Evolutionary conservation across 2,113 vertebrate species (phyloP), one percentile per base, ranked within the genome.

Genomic region (Riparia riparia): DNA sequence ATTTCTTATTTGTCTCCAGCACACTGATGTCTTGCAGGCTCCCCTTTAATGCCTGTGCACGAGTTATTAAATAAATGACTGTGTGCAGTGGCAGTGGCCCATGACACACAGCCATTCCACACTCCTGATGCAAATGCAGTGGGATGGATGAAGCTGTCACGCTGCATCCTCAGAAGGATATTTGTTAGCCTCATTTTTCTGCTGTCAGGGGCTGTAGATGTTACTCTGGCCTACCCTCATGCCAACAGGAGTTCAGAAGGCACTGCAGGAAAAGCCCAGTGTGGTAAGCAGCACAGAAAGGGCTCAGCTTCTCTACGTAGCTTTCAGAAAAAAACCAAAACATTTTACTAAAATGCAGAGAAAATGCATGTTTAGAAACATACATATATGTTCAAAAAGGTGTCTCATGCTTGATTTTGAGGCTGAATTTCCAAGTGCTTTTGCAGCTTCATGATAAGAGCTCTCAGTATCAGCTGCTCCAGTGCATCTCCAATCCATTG

Each of bases 171-270:
- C 94, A 28, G 92, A 95, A 98, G 97, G 95, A 72, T 45, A 78
- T 97, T 97, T 57, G 97, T 98, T 98, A 98, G 98, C 98, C 98
- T 98, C 97, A 95, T 98, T 98, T 98, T 97, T 96, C 83, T 87
- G 97, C 98, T 98, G 98, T 99, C 98, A 98, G 29, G 90, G 97
- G 82, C 93, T 97, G 97, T 98, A 97, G 94, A 85, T 32, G 88
- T 97, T 97, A 97, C 82, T 97, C 96, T 22, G 63, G 86, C 95
- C 72, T 86, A 83, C 74, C 31, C 79, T 70, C 87, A 86, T 32
- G 88, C 60, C 84, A 85, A 77, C 77, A 73, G 83, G 64, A 92
- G 79, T 77, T 95, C 6, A 4, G 63, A 95, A 82, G 66, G 31
- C 56, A 57, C 41, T 74, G 77, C 73, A 73, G 64, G 26, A 25